These are phyloP conservation scores for Pristionchus entomophagus DNA, from an alignment of 2,888 invertebrate genomes.

Conservation along the genomic window DNA sequence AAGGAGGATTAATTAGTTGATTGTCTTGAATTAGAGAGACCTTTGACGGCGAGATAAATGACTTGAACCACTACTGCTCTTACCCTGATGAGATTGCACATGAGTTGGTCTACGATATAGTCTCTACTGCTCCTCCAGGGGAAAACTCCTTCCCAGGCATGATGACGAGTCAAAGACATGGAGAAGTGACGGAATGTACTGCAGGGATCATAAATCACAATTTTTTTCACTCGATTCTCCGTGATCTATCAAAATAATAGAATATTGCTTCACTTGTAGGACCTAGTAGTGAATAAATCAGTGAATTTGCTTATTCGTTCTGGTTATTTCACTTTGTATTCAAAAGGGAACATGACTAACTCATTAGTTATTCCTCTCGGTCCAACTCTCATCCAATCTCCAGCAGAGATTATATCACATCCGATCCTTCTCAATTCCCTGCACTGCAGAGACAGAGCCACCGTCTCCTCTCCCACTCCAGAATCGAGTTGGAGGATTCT, in stretches of 20 bases:
- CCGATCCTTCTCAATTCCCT: conserved; percentile 11
- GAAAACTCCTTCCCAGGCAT: conserved; percentile 37
- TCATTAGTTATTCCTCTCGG: conserved; percentile 31
- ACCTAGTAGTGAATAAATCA: too few species aligned
- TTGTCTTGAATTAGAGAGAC: neutral
- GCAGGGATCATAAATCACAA: neutral
- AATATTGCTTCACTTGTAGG: neutral
- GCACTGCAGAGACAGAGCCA: conserved; percentile 13
- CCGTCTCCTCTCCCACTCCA: conserved; percentile 36
- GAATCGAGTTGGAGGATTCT: conserved; percentile 44
- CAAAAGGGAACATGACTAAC: too few species aligned
- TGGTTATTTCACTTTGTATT: too few species aligned
- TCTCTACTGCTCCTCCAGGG: conserved; percentile 21
- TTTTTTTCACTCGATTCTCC: neutral
- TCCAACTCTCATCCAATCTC: conserved; percentile 1
- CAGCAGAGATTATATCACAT: conserved; percentile 17
- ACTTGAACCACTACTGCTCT: too few species aligned
- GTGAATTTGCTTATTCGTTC: too few species aligned
- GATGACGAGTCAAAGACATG: conserved; percentile 30
- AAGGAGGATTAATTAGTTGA: neutral
- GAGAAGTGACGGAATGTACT: conserved; percentile 29
- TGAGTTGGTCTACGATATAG: conserved; percentile 20
- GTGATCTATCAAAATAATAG: neutral
- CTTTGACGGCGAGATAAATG: too few species aligned
- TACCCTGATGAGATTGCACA: conserved; percentile 17